Percentiles rank a stretch among this genome's conserved stretches.
These are phyloP conservation scores for Arctia plantaginis DNA, from an alignment of 2,888 invertebrate genomes.

Conservation along the genomic window DNA sequence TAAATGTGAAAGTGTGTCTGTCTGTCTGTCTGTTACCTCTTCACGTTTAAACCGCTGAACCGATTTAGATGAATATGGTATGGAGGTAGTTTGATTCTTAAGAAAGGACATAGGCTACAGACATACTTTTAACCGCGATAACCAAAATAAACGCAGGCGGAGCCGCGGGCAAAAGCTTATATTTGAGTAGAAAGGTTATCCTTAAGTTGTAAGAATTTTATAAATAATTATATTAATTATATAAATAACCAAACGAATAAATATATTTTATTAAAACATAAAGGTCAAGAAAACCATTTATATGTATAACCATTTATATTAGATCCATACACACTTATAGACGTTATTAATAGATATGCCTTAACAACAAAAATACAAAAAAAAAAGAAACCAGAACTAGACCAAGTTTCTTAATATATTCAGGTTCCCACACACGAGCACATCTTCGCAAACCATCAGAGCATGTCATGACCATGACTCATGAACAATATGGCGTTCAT, in stretches of 20 bases:
- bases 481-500: conserved; percentile 75
- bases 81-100: no score
- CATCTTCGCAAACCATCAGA: conserved; percentile 58
- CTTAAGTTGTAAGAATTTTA: background rate
- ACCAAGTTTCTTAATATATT: conserved; percentile 33
- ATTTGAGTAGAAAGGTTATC: background rate
- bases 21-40: no score
- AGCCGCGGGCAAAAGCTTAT: no score
- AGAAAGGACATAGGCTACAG: no score
- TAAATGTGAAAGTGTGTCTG: no score
- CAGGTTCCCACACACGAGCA: conserved; percentile 56
- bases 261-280: background rate
- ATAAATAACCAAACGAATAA: background rate
- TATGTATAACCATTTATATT: background rate
- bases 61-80: no score
- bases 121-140: no score
- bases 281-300: conserved; percentile 32
- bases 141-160: no score
- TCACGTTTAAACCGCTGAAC: no score
- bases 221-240: no score
- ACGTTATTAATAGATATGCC: background rate
- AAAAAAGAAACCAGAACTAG: conserved; percentile 26
- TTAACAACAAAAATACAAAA: conserved; percentile 21
- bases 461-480: conserved; percentile 62
- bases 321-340: background rate